Conservation (phyloP, 1,140 invertebrate species). For the Drosophila asahinai region DNA sequence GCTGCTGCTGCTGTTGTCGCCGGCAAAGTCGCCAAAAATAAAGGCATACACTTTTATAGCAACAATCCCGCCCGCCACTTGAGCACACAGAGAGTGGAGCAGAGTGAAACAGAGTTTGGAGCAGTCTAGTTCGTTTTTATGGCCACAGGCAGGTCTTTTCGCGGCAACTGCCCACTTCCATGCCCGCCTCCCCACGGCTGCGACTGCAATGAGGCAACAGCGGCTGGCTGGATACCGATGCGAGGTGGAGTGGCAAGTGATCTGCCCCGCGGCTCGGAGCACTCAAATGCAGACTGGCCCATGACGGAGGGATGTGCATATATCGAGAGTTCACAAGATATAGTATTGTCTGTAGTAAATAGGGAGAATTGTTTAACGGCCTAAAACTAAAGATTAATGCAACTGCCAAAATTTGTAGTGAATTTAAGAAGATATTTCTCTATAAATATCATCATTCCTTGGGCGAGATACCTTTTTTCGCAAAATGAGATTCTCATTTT, state of each 20-base stretch:
- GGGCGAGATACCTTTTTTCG: too few relatives aligned
- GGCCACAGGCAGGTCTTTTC: constrained; percentile 65
- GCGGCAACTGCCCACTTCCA: constrained; percentile 30
- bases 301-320: constrained; percentile 38
- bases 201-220: constrained; percentile 14
- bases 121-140: constrained; percentile 67
- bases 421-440: too few relatives aligned
- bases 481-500: not conserved
- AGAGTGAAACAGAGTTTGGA: constrained; percentile 6
- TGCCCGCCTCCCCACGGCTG: not conserved
- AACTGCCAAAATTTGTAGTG: too few relatives aligned
- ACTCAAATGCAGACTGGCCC: constrained; percentile 51
- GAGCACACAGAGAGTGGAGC: constrained; percentile 44
- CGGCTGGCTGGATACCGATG: constrained; percentile 1
- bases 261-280: constrained; percentile 11
- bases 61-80: constrained; percentile 52
- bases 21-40: constrained; percentile 67
- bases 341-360: not conserved
- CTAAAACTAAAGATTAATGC: too few relatives aligned
- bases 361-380: too few relatives aligned
- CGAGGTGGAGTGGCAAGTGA: constrained; percentile 42
- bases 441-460: too few relatives aligned
- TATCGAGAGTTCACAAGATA: not conserved
- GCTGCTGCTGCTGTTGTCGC: constrained; percentile 40
- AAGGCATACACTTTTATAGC: constrained; percentile 72